A percentile compares a stretch with the other conserved stretches of the same genome.
These are phyloP conservation scores for Macrosteles quadrilineatus DNA, from an alignment of 1,140 invertebrate genomes.

Conservation along the genomic window DNA sequence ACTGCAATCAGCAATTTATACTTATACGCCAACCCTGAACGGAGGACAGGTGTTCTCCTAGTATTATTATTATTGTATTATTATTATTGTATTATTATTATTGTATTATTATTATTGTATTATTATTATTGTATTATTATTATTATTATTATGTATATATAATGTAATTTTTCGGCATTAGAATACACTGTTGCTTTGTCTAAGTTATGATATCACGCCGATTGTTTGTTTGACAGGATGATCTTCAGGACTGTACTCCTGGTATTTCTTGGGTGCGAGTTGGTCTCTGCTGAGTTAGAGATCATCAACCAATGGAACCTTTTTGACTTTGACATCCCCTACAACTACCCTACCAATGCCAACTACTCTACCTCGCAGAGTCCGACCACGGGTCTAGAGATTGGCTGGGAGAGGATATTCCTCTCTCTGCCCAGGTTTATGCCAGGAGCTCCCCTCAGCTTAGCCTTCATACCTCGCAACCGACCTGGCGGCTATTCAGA, in stretches of 20 bases:
- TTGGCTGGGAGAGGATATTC: conserved; percentile 69
- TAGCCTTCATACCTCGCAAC: conserved; percentile 65
- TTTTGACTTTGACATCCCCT: conserved; percentile 66
- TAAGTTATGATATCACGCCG: no score
- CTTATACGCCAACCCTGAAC: no score
- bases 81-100: no score
- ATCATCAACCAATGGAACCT: conserved; percentile 73
- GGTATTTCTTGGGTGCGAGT: not conserved
- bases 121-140: no score
- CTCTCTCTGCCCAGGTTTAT: conserved; percentile 68
- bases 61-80: no score
- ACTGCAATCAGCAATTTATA: no score
- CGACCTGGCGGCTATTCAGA: conserved; percentile 52
- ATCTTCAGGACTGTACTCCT: not conserved
- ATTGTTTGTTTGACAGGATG: conserved; percentile 9
- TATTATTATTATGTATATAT: no score
- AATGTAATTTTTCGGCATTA: no score
- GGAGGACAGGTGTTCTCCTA: no score
- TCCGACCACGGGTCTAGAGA: conserved; percentile 68
- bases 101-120: no score
- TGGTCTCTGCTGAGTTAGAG: conserved; percentile 53
- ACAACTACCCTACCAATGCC: conserved; percentile 49
- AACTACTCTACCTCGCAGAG: conserved; percentile 43
- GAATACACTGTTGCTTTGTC: no score
- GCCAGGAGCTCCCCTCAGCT: conserved; percentile 69